These are phyloP conservation scores for Gavia stellata DNA, from an alignment of 2,113 vertebrate genomes.

Conservation along the genomic window DNA sequence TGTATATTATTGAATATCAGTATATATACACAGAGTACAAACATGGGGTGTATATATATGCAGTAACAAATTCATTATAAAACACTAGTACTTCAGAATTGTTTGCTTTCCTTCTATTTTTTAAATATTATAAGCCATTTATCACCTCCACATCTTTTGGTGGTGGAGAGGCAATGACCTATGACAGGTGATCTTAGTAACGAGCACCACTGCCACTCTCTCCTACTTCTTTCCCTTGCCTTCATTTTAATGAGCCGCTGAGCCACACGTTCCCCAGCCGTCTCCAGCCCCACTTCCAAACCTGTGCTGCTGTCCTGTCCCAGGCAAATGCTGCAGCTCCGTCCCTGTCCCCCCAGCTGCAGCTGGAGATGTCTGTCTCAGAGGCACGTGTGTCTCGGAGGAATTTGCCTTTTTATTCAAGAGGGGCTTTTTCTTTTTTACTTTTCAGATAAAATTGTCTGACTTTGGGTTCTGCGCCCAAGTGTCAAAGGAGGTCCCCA, in stretches of 20 bases:
- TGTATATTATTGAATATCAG: not conserved
- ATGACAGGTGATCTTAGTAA: not conserved
- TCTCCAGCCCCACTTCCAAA: not conserved
- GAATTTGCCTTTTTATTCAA: not conserved
- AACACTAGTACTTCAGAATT: not conserved
- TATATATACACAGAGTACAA: not conserved
- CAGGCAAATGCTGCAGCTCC: not conserved
- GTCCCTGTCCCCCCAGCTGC: not conserved
- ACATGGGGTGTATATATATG: not conserved
- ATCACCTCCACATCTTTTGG: not conserved
- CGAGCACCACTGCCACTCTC: not conserved
- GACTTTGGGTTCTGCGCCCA: conserved; percentile 99
- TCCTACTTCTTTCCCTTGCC: not conserved
- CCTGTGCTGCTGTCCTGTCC: not conserved
- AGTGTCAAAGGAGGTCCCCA: conserved; percentile 98
- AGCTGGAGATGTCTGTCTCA: not conserved
- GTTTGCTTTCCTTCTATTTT: not conserved
- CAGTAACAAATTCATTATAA: not conserved
- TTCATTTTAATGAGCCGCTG: not conserved
- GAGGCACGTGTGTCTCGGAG: accelerated
- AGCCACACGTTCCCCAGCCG: accelerated
- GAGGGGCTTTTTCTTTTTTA: not conserved
- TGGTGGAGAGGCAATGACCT: not conserved
- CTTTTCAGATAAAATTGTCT: conserved; percentile 90
- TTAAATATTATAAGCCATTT: not conserved